A percentile compares a stretch with the other conserved stretches of the same genome.
phyloP scores from a whole-genome alignment of 2,888 invertebrate species.

The Lycophotia porphyrea region DNA sequence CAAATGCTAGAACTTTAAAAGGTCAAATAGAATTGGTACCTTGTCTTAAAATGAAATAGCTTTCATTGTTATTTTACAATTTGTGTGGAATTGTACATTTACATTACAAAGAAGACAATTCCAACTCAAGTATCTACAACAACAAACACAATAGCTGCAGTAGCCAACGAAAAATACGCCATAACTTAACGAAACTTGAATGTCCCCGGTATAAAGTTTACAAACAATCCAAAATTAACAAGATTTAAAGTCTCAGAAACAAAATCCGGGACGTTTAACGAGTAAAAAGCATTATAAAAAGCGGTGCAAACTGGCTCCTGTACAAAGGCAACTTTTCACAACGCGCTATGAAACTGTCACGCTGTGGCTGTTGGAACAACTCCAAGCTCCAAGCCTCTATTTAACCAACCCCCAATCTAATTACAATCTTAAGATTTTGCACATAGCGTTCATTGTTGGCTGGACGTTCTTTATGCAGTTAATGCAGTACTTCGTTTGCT shows the following conservation, averaged over 20 bases:
- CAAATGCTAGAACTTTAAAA: neutral
- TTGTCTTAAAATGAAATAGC: constrained; percentile 6
- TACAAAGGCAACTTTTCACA: constrained; percentile 77
- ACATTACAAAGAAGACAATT: constrained; percentile 18
- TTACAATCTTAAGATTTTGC: constrained; percentile 45
- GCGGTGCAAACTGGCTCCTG: constrained; percentile 65
- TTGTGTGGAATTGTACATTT: constrained; percentile 3
- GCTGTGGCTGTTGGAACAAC: constrained; percentile 69
- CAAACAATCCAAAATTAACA: constrained; percentile 65
- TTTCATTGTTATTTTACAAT: constrained; percentile 23
- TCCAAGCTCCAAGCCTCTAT: constrained; percentile 62
- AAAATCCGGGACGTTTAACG: constrained; percentile 64
- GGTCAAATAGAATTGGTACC: constrained; percentile 3
- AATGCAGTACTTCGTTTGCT: constrained; percentile 47
- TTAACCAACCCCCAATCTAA: constrained; percentile 40
- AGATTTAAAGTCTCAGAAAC: constrained; percentile 65
- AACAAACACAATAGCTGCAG: constrained; percentile 16
- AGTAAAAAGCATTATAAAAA: constrained; percentile 66
- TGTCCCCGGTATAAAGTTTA: constrained; percentile 42
- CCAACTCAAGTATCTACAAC: neutral
- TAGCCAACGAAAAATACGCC: constrained; percentile 13
- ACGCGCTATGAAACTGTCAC: constrained; percentile 76
- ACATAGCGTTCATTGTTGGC: constrained; percentile 44
- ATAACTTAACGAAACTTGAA: constrained; percentile 43
- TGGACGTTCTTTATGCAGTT: constrained; percentile 42